phyloP scores from a whole-genome alignment of 2,797 vertebrate genomes.

The Melopsittacus undulatus region DNA sequence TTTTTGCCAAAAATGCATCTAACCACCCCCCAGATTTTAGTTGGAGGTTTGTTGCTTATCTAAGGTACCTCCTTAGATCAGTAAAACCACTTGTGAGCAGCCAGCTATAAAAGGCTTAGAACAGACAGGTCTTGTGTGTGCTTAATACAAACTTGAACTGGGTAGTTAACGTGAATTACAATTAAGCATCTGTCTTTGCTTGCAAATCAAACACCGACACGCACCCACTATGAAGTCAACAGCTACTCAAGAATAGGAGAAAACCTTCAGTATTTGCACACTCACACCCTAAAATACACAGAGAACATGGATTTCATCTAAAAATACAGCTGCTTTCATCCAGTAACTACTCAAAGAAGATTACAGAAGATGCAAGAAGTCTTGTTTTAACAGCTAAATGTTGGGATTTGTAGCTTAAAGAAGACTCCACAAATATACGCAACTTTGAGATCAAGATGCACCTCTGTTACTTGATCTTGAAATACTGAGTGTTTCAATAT shows the following conservation, averaged over 20 bases:
- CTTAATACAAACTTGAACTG: background rate
- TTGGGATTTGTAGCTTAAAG: background rate
- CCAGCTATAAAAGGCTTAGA: background rate
- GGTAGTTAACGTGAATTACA: background rate
- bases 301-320: background rate
- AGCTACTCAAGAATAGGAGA: background rate
- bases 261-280: background rate
- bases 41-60: background rate
- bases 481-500: background rate
- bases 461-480: background rate
- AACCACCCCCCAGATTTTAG: background rate
- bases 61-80: background rate
- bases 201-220: background rate
- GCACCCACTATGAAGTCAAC: background rate
- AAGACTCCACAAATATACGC: background rate
- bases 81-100: background rate
- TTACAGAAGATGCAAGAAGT: background rate
- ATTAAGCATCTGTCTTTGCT: background rate
- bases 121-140: background rate
- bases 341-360: background rate
- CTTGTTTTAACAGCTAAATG: background rate
- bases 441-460: background rate
- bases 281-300: background rate
- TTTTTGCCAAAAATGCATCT: background rate
- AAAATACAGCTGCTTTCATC: background rate